These are phyloP conservation scores for Mesodorylaimus sp. DNA, from an alignment of 2,888 invertebrate genomes.

Conservation along the genomic window DNA sequence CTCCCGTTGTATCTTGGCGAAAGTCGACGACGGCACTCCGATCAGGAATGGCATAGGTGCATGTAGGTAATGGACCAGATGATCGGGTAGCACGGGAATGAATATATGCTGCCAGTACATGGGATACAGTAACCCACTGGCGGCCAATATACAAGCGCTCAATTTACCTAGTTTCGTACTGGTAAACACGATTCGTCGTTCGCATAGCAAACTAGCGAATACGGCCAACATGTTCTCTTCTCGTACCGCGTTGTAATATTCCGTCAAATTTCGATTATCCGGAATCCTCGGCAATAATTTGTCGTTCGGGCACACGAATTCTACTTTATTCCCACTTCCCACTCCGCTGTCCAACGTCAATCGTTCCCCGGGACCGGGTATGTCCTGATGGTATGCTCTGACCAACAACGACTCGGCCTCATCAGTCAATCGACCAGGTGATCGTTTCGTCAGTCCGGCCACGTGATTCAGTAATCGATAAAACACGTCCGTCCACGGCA, in stretches of 20 bases:
- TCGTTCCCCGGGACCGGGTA: constrained; percentile 20
- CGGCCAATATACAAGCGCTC: constrained; percentile 66
- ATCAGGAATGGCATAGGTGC: constrained; percentile 97
- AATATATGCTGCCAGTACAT: constrained; percentile 99
- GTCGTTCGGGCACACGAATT: constrained; percentile 55
- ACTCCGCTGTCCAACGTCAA: constrained; percentile 13
- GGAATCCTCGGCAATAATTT: constrained; percentile 78
- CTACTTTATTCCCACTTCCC: constrained; percentile 37
- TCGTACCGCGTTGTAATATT: constrained; percentile 94
- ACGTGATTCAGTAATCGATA: constrained; percentile 64
- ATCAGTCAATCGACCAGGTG: constrained; percentile 13
- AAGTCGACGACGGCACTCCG: constrained; percentile 58
- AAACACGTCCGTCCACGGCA: constrained; percentile 93
- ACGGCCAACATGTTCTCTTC: constrained; percentile 79
- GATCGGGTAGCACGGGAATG: constrained; percentile 76
- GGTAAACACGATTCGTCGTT: constrained; percentile 76
- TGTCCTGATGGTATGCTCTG: constrained; percentile 22
- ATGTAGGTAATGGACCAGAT: constrained; percentile 49
- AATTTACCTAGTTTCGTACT: constrained; percentile 69
- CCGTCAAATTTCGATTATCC: constrained; percentile 81
- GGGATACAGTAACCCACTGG: constrained; percentile 79
- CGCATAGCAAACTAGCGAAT: constrained; percentile 79
- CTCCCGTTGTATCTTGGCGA: constrained; percentile 44
- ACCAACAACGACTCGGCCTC: constrained; percentile 21
- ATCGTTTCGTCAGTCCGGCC: constrained; percentile 47